A percentile compares a stretch with the other conserved stretches of the same genome.
phyloP scores from a whole-genome alignment of 2,113 vertebrate species.

The Cinclus mexicanus region DNA sequence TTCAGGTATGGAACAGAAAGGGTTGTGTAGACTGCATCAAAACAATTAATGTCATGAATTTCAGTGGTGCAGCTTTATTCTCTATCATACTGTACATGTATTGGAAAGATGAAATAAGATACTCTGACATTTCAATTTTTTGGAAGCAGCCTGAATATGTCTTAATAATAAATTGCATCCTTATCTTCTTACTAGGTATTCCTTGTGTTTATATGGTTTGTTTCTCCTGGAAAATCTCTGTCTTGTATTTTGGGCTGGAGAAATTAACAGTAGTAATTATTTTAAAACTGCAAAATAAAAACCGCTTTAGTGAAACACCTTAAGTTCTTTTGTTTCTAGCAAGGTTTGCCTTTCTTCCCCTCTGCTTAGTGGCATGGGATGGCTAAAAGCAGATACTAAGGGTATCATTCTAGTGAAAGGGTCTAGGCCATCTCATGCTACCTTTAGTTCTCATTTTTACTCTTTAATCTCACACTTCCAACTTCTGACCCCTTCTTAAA shows the following conservation, averaged over 20 bases:
- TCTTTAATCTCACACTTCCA: constrained; percentile 39
- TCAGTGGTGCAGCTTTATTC: constrained; percentile 71
- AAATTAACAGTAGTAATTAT: constrained; percentile 56
- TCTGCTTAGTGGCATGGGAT: constrained; percentile 35
- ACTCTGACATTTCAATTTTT: constrained; percentile 51
- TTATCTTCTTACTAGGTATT: constrained; percentile 64
- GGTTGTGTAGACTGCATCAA: constrained; percentile 55
- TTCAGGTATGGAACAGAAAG: constrained; percentile 58
- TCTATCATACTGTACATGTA: constrained; percentile 68
- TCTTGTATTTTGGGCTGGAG: constrained; percentile 35
- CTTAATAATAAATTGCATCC: constrained; percentile 63
- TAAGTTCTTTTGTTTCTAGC: constrained; percentile 63
- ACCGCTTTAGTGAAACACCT: constrained; percentile 76
- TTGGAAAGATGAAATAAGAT: constrained; percentile 70
- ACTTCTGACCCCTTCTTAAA: constrained; percentile 67
- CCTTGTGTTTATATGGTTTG: constrained; percentile 52
- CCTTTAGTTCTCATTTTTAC: constrained; percentile 16
- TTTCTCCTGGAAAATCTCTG: constrained; percentile 65
- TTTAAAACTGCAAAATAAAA: constrained; percentile 66
- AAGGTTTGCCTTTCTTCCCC: constrained; percentile 37
- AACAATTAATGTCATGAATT: constrained; percentile 62
- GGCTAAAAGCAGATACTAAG: constrained; percentile 54
- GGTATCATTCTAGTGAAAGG: constrained; percentile 37
- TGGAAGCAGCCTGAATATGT: constrained; percentile 69
- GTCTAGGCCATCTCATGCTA: constrained; percentile 60